Evolutionary conservation across 2,113 vertebrate species (phyloP).

Genomic region (Podocnemis expansa): DNA sequence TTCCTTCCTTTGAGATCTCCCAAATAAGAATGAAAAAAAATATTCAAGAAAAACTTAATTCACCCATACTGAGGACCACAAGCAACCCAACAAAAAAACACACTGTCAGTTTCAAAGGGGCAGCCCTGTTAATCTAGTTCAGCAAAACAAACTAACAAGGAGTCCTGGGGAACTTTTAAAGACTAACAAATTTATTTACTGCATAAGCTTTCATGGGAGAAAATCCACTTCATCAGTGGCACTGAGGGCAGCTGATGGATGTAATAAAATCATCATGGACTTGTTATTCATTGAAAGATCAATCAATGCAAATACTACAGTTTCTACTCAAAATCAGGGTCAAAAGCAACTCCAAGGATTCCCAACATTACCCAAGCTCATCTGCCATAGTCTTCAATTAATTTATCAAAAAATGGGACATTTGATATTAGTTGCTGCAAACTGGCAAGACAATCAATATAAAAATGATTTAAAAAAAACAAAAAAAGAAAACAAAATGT

Average conservation of each 20-base stretch:
- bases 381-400: not conserved
- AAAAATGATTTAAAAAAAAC: not conserved
- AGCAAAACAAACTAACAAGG: too few relatives aligned
- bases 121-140: too few relatives aligned
- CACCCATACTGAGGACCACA: not conserved
- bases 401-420: not conserved
- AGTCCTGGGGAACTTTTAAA: too few relatives aligned
- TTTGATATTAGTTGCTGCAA: not conserved
- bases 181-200: too few relatives aligned
- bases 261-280: slow-evolving; percentile 32
- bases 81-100: slow-evolving; percentile 1
- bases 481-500: too few relatives aligned
- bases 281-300: not conserved
- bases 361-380: slow-evolving; percentile 3
- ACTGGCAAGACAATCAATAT: not conserved
- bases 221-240: too few relatives aligned
- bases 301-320: fast-evolving
- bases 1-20: not conserved
- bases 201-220: too few relatives aligned
- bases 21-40: not conserved
- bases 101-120: too few relatives aligned
- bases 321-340: not conserved
- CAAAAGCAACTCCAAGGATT: not conserved
- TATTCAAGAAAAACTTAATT: not conserved
- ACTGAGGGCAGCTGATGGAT: not conserved